A percentile compares a stretch with the other conserved stretches of the same genome.
Evolutionary conservation across 2,113 vertebrate species (phyloP).

Genomic region (Eurystomus gularis): DNA sequence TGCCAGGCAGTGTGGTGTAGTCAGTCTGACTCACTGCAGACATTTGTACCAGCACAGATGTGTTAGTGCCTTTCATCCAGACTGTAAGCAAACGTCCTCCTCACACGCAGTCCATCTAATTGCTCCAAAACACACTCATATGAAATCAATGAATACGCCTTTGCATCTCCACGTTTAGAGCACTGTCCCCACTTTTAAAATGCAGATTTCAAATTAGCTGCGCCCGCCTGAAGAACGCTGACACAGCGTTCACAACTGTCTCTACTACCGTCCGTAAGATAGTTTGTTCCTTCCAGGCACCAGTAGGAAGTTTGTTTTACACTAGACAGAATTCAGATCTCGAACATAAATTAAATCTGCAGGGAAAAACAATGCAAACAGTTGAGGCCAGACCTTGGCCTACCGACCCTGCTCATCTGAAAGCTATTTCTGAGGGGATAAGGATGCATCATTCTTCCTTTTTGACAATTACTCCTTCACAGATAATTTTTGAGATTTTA

Average conservation of each 20-base stretch:
- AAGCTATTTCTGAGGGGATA: conserved; percentile 28
- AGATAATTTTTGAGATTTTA: conserved; percentile 39
- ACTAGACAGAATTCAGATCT: neutral
- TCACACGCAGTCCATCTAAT: neutral
- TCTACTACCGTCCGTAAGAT: neutral
- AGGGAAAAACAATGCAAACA: neutral
- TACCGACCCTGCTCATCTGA: conserved; percentile 38
- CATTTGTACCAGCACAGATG: neutral
- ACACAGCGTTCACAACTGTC: neutral
- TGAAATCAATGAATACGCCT: neutral
- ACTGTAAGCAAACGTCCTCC: neutral
- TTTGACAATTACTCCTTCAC: conserved; percentile 46
- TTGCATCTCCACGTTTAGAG: neutral
- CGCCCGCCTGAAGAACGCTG: neutral
- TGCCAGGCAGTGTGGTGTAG: neutral
- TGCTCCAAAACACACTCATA: neutral
- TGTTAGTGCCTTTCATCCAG: neutral
- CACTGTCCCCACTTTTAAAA: neutral
- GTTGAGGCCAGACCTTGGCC: conserved; percentile 23
- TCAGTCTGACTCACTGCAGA: neutral
- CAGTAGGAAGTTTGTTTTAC: neutral
- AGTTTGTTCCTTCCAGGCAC: neutral
- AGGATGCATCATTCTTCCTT: conserved; percentile 25
- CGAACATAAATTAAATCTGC: neutral
- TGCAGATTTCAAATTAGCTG: neutral